Percentiles rank a stretch among this genome's conserved stretches.
Conservation (phyloP, 2,113 vertebrate genomes). For the Ptilonorhynchus violaceus region DNA sequence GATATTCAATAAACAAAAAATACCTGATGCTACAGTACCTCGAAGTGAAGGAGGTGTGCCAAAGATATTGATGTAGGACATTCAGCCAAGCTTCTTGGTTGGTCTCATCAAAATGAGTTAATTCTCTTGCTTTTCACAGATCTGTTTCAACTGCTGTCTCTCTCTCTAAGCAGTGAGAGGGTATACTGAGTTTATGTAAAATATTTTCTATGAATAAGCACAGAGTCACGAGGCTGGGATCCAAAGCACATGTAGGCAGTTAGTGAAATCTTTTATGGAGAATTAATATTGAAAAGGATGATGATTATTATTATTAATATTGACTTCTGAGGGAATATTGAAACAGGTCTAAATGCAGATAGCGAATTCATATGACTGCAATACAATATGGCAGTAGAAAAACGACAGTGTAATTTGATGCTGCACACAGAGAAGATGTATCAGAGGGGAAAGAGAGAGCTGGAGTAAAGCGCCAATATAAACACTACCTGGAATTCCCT, state of each 20-base stretch:
- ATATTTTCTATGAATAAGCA: constrained; percentile 13
- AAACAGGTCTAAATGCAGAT: background rate
- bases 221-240: background rate
- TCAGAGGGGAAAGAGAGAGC: background rate
- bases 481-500: constrained; percentile 26
- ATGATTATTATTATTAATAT: background rate
- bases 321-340: background rate
- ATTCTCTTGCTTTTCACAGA: background rate
- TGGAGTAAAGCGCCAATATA: background rate
- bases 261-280: background rate
- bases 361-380: background rate
- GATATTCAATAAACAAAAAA: background rate
- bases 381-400: constrained; percentile 13
- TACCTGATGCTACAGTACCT: background rate
- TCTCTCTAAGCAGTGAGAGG: background rate
- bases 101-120: background rate
- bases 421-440: background rate
- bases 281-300: background rate
- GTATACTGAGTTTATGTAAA: background rate
- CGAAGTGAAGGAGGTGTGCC: background rate
- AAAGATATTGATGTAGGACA: background rate
- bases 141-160: background rate
- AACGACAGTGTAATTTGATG: constrained; percentile 15
- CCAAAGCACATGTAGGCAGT: background rate
- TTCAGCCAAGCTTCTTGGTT: background rate